phyloP scores from a whole-genome alignment of 1,140 invertebrate species.

The Pseudomyrmex concolor region DNA sequence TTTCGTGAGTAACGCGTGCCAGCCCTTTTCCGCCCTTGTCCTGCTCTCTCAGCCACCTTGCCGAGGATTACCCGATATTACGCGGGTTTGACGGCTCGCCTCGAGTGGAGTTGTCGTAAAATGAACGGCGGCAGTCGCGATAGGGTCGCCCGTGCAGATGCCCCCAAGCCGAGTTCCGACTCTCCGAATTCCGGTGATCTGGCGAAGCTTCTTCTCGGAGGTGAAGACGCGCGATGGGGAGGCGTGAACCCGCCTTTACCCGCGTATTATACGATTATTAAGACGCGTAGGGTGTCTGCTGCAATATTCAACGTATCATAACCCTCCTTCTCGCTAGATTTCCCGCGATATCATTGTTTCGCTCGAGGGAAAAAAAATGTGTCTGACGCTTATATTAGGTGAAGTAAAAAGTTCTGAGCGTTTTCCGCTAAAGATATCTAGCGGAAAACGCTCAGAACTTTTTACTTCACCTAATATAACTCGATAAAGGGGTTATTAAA shows the following conservation, averaged over 20 bases:
- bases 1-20: conserved; percentile 48
- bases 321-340: conserved; percentile 9
- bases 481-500: conserved; percentile 27
- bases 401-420: too few species aligned
- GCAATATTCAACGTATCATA: conserved; percentile 27
- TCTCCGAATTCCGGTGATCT: conserved; percentile 32
- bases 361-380: background rate
- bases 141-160: conserved; percentile 49
- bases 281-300: conserved; percentile 35
- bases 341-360: conserved; percentile 41
- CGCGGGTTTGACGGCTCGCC: conserved; percentile 69
- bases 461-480: too few species aligned
- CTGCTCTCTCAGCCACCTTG: conserved; percentile 49
- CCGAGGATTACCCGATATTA: conserved; percentile 77
- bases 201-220: conserved; percentile 11
- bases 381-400: background rate
- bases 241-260: background rate
- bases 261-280: conserved; percentile 66
- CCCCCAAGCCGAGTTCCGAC: conserved; percentile 4
- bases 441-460: too few species aligned
- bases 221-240: conserved; percentile 48
- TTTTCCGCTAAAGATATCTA: too few species aligned
- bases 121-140: conserved; percentile 62
- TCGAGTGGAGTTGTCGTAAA: conserved; percentile 74
- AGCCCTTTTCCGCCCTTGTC: conserved; percentile 43